Evolutionary conservation across 2,113 vertebrate species (phyloP).

Genomic region (Oncorhynchus clarkii): DNA sequence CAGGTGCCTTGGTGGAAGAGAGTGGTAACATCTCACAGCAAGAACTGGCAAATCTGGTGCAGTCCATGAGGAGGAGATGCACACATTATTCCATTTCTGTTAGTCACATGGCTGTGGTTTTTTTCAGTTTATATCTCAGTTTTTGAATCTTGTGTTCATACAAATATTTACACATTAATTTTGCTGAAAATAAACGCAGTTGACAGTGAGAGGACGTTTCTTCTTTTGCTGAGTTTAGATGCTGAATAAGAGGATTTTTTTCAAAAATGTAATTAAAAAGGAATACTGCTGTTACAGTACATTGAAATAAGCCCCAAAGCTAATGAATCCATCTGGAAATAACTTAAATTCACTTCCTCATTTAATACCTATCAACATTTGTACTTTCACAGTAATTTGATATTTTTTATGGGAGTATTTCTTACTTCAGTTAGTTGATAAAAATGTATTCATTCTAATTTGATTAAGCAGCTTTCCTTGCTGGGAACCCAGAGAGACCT

Average conservation of each 20-base stretch:
- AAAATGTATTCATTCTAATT: neutral
- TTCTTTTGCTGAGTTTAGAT: neutral
- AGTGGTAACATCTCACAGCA: too few species aligned
- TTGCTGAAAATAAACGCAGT: too few species aligned
- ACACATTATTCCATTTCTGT: too few species aligned
- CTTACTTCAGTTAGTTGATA: neutral
- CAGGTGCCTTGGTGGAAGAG: too few species aligned
- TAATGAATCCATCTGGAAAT: conserved; percentile 46
- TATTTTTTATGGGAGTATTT: neutral
- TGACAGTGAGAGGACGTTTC: too few species aligned
- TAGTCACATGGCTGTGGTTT: too few species aligned
- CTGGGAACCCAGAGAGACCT: neutral
- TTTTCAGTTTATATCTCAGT: too few species aligned
- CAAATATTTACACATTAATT: too few species aligned
- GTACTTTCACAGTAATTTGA: neutral
- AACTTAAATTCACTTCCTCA: neutral
- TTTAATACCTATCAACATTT: neutral
- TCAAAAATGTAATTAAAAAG: conserved; percentile 21
- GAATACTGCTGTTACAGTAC: conserved; percentile 27
- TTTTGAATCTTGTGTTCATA: too few species aligned
- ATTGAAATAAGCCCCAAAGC: conserved; percentile 53
- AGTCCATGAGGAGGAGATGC: too few species aligned
- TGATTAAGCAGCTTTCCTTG: neutral
- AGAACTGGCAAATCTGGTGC: too few species aligned
- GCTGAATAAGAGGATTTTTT: conserved; percentile 14